Evolutionary conservation across 2,113 vertebrate genomes (phyloP), one percentile per base, ranked within the genome.

Genomic region (Dromiciops gliroides): DNA sequence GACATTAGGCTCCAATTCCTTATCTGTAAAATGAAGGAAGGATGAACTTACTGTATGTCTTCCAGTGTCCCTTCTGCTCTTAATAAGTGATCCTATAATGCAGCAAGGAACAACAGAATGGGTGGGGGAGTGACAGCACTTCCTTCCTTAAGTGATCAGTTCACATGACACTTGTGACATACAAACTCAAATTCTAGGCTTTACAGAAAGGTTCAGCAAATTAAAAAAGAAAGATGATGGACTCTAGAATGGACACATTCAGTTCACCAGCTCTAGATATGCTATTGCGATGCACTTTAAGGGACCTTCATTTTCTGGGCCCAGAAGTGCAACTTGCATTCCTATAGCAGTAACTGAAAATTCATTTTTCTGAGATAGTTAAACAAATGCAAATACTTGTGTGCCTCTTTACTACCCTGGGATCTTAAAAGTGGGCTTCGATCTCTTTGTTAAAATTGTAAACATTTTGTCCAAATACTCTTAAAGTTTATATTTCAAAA

Each of bases 371-470:
- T 37, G 19, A 0, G 37, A 19, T 25, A 89, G 37, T 37, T 89
- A 11, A 67, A 67, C 28, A 60, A 31, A 60, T 56, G 8, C 3
- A 60, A 83, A 48, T 48, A 47, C 47, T 51, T 9, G 0, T 93
- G 12, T 67, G 31, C 14, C 37, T 67, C 56, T 92, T 75, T 88
- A 75, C 96, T 25, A 37, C 92, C 53, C 75, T 16, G 93, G n/a
- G 2, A 8, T 4, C 23, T 51, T 94, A 50, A 47, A 28, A 92
- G 51, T 12, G 91, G 49, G 49, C 48, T 92, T 4, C 26, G 12
- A 53, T 89, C 51, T 93, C 88, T 90, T 50, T 23, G n/a, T 91
- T 92, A 48, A 94, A 94, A 44, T 19, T 91, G 8, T 50, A 90
- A 37, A 6, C 31, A 92, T 16, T 3, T 16, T 48, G 88, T 26